Percentiles rank a stretch among this genome's conserved stretches.
Evolutionary conservation across 2,113 vertebrate species (phyloP).

Genomic region (Hucho hucho): DNA sequence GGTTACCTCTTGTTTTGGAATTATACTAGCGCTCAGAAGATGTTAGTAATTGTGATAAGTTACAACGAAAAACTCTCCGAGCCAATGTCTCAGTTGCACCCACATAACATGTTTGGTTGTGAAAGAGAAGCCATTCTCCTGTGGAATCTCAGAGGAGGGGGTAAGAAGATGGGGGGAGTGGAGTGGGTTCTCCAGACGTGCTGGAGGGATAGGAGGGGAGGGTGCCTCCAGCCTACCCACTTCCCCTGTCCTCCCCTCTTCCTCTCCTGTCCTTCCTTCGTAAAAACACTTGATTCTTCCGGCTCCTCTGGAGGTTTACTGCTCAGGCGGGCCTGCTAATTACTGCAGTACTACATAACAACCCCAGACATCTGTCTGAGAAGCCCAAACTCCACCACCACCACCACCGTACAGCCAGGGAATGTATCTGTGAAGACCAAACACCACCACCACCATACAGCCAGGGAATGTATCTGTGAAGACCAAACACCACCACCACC

Average conservation of each 20-base stretch:
- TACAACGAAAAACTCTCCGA: no score
- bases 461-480: no score
- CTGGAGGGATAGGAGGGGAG: slow-evolving; percentile 38
- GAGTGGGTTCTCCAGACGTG: slow-evolving; percentile 31
- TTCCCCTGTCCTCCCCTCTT: slow-evolving; percentile 1
- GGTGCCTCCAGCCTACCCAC: slow-evolving; percentile 26
- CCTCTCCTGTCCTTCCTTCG: slow-evolving; percentile 37
- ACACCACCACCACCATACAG: no score
- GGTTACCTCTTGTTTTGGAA: no score
- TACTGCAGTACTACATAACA: slow-evolving; percentile 38
- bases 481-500: no score
- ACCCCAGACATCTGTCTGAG: slow-evolving; percentile 46
- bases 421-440: no score
- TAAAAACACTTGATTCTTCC: slow-evolving; percentile 50
- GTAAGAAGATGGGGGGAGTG: not conserved
- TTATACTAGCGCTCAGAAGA: not conserved
- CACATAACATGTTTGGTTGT: not conserved
- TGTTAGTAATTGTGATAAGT: no score
- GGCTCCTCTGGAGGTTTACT: slow-evolving; percentile 51
- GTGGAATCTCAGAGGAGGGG: not conserved
- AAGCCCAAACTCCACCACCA: slow-evolving; percentile 12
- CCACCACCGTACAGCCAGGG: no score
- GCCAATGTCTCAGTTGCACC: not conserved
- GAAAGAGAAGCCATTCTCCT: not conserved
- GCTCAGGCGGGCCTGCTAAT: slow-evolving; percentile 43